Conservation (phyloP, 2,888 invertebrate genomes). For the Keiferia lycopersicella region DNA sequence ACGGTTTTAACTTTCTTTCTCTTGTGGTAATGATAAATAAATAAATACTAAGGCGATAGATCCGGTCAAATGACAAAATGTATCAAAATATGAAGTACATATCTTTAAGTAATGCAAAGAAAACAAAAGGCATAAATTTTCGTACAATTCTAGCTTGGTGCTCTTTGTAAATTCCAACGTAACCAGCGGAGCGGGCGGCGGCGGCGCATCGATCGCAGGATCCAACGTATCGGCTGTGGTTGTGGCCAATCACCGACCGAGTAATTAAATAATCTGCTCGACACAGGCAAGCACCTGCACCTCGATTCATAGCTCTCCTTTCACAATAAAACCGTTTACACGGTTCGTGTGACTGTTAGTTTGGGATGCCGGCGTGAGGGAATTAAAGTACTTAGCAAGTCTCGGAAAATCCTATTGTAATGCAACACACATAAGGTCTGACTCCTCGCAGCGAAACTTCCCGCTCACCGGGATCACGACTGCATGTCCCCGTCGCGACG, state of each 20-base stretch:
- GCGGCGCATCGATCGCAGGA: background rate
- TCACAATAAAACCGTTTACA: too few relatives aligned
- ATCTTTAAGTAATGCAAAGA: too few relatives aligned
- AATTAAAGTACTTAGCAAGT: background rate
- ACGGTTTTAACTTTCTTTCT: too few relatives aligned
- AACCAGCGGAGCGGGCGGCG: background rate
- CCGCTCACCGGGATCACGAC: background rate
- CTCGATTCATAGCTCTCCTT: too few relatives aligned
- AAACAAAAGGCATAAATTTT: background rate
- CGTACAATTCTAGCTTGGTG: too few relatives aligned
- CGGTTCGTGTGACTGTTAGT: too few relatives aligned
- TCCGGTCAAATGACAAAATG: too few relatives aligned
- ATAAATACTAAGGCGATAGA: too few relatives aligned
- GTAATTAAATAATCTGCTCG: background rate
- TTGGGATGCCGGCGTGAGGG: background rate
- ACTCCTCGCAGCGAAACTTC: background rate
- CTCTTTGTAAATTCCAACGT: too few relatives aligned
- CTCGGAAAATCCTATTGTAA: background rate
- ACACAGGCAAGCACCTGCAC: background rate
- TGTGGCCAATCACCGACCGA: slow-evolving; percentile 1
- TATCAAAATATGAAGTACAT: too few relatives aligned
- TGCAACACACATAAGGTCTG: background rate
- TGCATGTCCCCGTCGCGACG: background rate
- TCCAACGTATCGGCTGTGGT: background rate
- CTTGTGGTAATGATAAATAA: too few relatives aligned